phyloP scores from a whole-genome alignment of 2,888 invertebrate genomes.

The Tetheella fluctuosa region DNA sequence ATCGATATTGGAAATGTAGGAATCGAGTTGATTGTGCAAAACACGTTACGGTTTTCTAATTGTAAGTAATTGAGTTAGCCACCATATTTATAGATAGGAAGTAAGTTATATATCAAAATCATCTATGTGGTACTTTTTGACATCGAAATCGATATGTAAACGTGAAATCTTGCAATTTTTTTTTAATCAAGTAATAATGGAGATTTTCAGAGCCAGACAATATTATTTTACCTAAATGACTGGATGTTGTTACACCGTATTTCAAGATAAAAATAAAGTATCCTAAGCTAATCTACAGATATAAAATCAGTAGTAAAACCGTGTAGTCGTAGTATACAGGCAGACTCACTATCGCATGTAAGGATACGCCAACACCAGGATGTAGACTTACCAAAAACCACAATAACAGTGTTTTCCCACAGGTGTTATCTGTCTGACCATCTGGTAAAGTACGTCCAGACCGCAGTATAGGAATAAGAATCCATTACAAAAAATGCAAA shows the following conservation, averaged over 20 bases:
- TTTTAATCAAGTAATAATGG: no score
- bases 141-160: no score
- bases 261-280: no score
- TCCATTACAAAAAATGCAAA: not conserved
- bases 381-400: not conserved
- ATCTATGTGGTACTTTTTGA: no score
- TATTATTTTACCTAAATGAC: no score
- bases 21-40: conserved; percentile 32
- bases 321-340: not conserved
- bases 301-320: not conserved
- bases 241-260: no score
- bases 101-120: no score
- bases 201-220: no score
- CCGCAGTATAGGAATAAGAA: not conserved
- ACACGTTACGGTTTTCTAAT: conserved; percentile 39
- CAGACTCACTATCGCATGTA: not conserved
- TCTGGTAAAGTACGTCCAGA: not conserved
- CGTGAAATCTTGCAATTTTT: no score
- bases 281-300: no score
- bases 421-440: not conserved
- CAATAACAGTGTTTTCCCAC: not conserved
- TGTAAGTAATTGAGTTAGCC: conserved; percentile 32
- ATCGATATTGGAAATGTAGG: conserved; percentile 39
- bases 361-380: not conserved
- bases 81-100: conserved; percentile 28